Base-by-base conservation (phyloP, 1,140 invertebrate genomes). In the Lucilia cuprina region DNA sequence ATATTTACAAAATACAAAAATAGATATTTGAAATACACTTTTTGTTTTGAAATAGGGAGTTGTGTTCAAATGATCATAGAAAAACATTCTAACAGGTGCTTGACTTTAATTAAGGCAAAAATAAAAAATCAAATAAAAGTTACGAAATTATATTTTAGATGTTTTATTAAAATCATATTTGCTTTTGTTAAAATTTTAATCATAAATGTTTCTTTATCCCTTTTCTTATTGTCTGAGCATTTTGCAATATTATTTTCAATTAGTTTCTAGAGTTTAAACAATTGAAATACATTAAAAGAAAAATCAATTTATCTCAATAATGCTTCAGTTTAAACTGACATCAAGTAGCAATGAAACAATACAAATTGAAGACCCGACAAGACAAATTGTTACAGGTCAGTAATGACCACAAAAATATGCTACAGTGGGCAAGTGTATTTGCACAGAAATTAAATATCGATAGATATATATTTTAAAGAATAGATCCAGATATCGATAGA, bases 221-320 rank as follows among this genome's bases (percentile, higher is more conserved):
- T 55, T 55, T 55, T 13, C 50, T 55, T 14, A n/a, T 70, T 70
- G 65, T 70, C n/a, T 70, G n/a, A 21, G 17, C 10, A 70, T 21
- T 41, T 41, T 41, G 41, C 41, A 70, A 70, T 70, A 70, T 21
- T 70, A 70, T 70, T 70, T 70, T 70, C 65, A 70, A 70, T 70
- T 70, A 70, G 65, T 70, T 70, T 70, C n/a, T 70, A 17, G n/a
- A 70, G n/a, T 70, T 70, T 30, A 30, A 70, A 21, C 19, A 70
- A 70, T 70, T 70, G 65, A 70, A 70, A 70, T 55, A 25, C 21
- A 70, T 70, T 70, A 21, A 21, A 70, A 70, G 21, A 25, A 70
- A 60, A 70, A 70, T 70, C 60, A 21, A 70, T 70, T 70, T 70
- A 70, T 70, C 21, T 70, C 65, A 70, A 70, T 70, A 25, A 70